A percentile compares a stretch with the other conserved stretches of the same genome.
Conservation (phyloP, 1,140 invertebrate species). For the Cepaea nemoralis region DNA sequence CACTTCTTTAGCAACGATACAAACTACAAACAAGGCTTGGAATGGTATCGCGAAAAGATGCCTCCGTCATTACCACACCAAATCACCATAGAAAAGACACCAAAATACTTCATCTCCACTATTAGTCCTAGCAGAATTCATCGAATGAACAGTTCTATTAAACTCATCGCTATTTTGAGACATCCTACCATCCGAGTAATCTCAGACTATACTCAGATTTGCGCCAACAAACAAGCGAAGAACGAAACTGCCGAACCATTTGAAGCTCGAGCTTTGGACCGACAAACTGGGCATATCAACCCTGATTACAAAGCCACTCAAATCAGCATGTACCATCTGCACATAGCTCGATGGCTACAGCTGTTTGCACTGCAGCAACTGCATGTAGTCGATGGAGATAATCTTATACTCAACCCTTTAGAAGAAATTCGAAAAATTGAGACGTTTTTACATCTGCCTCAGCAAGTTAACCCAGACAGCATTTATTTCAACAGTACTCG, state of each 20-base stretch:
- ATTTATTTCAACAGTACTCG: slow-evolving; percentile 71
- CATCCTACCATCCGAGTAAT: slow-evolving; percentile 92
- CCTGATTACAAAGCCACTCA: slow-evolving; percentile 62
- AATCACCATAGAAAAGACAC: slow-evolving; percentile 75
- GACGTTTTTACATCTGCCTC: slow-evolving; percentile 63
- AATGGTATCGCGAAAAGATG: slow-evolving; percentile 72
- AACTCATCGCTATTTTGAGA: slow-evolving; percentile 87
- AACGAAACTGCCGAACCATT: slow-evolving; percentile 63
- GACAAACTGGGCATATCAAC: slow-evolving; percentile 60
- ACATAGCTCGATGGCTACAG: slow-evolving; percentile 66
- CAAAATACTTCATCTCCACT: slow-evolving; percentile 74
- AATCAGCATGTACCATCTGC: slow-evolving; percentile 70
- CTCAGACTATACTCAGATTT: slow-evolving; percentile 89
- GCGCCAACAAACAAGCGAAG: slow-evolving; percentile 62
- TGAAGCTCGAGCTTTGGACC: slow-evolving; percentile 64
- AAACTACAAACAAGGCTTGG: slow-evolving; percentile 70
- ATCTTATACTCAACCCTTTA: slow-evolving; percentile 64
- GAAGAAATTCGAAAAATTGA: slow-evolving; percentile 65
- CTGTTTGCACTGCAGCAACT: slow-evolving; percentile 65
- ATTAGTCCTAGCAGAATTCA: slow-evolving; percentile 87
- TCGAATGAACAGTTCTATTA: slow-evolving; percentile 89
- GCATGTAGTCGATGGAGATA: slow-evolving; percentile 69
- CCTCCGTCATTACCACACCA: slow-evolving; percentile 65
- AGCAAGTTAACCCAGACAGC: slow-evolving; percentile 58
- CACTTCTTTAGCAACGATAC: slow-evolving; percentile 73